Conservation (phyloP, 1,140 invertebrate species). For the Cydia pomonella region DNA sequence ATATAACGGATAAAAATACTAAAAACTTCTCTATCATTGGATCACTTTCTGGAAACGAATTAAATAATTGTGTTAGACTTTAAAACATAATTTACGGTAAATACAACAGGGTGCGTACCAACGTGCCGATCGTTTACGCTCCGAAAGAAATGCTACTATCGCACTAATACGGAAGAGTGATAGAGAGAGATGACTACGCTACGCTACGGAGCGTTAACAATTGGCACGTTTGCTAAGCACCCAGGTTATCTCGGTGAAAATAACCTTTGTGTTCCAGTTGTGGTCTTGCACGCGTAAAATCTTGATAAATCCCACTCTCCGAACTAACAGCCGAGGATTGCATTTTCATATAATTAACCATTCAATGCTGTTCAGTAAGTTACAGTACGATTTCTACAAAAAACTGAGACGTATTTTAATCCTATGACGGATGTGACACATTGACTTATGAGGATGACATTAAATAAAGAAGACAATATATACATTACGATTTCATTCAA, state of each 20-base stretch:
- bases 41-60: constrained; percentile 44
- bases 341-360: not conserved
- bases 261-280: not conserved
- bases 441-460: not conserved
- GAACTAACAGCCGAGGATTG: not conserved
- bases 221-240: too few species aligned
- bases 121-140: too few species aligned
- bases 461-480: not conserved
- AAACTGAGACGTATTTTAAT: not conserved
- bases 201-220: too few species aligned
- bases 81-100: too few species aligned
- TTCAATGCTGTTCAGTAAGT: not conserved
- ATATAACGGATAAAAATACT: constrained; percentile 47
- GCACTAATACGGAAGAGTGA: too few species aligned
- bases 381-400: not conserved
- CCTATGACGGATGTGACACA: not conserved
- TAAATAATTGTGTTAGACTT: not conserved
- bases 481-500: not conserved
- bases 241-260: too few species aligned
- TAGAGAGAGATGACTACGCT: too few species aligned
- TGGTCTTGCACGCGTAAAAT: not conserved
- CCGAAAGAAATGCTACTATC: too few species aligned
- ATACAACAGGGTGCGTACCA: too few species aligned
- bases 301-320: not conserved
- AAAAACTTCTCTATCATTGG: constrained; percentile 49